phyloP scores from a whole-genome alignment of 1,140 invertebrate species.

The Drosophila ogumai region DNA sequence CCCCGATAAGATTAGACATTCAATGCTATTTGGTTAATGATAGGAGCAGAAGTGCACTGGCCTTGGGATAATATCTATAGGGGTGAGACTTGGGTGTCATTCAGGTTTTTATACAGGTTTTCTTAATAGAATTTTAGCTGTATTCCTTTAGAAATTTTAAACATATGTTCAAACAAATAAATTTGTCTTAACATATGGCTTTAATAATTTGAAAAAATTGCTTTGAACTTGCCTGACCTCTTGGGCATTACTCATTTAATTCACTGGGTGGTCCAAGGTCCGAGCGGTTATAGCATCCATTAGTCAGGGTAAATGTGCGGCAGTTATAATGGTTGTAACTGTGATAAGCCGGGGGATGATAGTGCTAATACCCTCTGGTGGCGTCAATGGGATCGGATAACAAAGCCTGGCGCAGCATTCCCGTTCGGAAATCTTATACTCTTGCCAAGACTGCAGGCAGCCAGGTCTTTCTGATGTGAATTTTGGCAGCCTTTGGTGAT shows the following conservation, averaged over 20 bases:
- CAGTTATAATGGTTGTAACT: slow-evolving; percentile 1
- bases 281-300: slow-evolving; percentile 26
- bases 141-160: neutral
- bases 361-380: slow-evolving; percentile 25
- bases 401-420: neutral
- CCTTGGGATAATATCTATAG: neutral
- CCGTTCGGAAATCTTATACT: slow-evolving; percentile 3
- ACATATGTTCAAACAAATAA: slow-evolving; percentile 15
- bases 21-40: slow-evolving; percentile 33
- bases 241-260: slow-evolving; percentile 18
- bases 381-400: slow-evolving; percentile 32
- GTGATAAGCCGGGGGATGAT: slow-evolving; percentile 24
- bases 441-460: slow-evolving; percentile 3
- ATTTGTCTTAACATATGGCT: slow-evolving; percentile 1
- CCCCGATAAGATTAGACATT: slow-evolving; percentile 2
- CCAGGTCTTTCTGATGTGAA: slow-evolving; percentile 44
- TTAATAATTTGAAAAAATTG: neutral
- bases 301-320: slow-evolving; percentile 34
- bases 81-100: neutral
- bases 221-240: slow-evolving; percentile 18
- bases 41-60: neutral
- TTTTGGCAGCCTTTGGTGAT: slow-evolving; percentile 45
- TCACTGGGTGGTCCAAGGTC: slow-evolving; percentile 14
- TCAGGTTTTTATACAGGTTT: neutral
- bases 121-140: neutral